Base-by-base conservation (phyloP, 2,113 vertebrate genomes). In the Semicossyphus pulcher region DNA sequence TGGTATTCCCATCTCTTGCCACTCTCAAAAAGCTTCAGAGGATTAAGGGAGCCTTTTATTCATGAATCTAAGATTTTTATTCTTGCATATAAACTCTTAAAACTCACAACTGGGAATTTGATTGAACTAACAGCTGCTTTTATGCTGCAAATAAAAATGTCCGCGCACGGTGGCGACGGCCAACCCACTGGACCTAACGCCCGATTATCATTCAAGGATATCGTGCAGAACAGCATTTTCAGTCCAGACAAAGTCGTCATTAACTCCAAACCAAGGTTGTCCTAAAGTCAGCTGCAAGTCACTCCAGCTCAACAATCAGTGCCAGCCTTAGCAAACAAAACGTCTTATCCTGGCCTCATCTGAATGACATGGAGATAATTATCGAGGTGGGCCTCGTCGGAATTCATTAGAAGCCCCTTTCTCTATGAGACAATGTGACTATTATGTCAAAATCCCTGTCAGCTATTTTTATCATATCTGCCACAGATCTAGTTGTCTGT, bases 391-490 rank as follows among this genome's bases (percentile, higher is more conserved):
- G 79, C 81, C 83, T 88, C 80, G 74, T 85, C 26, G 31, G 59
- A 82, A 90, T 91, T 91, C 89, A 89, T 91, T 88, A 88, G 80
- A 86, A 71, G 78, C 59, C 72, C 34, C 73, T 81, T 88, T 90
- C 76, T 84, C 65, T 28, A 52, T 59, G 78, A 90, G 88, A 91
- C 88, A 91, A 91, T 89, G 85, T 88, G 80, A 87, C 88, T 90
- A 88, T 89, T 91, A 85, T 92, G 79, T 89, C 87, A 89, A 92
- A 91, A 87, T 88, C 77, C 83, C 84, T 84, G 91, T 92, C 91
- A 92, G 89, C 89, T 92, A 91, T 92, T 92, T 91, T 87, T 89
- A 89, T 88, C 86, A 70, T 86, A 88, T 90, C 90, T 87, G 71
- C 72, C 0, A 31, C 80, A 54, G 79, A 90, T 92, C 87, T 78